phyloP scores from a whole-genome alignment of 2,113 vertebrate species.

The Girardinichthys multiradiatus region DNA sequence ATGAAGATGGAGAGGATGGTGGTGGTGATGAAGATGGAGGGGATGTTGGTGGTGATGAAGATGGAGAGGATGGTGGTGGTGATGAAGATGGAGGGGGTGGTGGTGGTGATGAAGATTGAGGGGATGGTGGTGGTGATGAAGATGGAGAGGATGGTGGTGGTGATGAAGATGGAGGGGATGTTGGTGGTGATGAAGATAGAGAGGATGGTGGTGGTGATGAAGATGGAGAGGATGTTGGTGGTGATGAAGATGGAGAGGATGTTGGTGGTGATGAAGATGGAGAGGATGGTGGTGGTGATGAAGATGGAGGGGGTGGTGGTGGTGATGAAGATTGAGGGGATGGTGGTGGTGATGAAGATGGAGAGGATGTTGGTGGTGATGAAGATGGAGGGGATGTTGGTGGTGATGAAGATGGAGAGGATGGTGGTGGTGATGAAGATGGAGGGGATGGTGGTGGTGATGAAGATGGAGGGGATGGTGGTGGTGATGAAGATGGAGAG shows the following conservation, averaged over 20 bases:
- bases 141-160: background rate
- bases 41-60: background rate
- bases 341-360: background rate
- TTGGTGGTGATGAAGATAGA: background rate
- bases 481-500: background rate
- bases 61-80: background rate
- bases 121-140: background rate
- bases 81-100: background rate
- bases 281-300: background rate
- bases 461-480: background rate
- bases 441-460: background rate
- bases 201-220: background rate
- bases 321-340: background rate
- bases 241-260: background rate
- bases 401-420: background rate
- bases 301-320: background rate
- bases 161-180: background rate
- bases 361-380: background rate
- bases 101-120: background rate
- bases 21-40: background rate
- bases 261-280: background rate
- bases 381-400: background rate
- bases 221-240: background rate
- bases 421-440: background rate
- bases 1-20: background rate